A percentile compares a stretch with the other conserved stretches of the same genome.
Evolutionary conservation across 2,888 invertebrate genomes (phyloP).

Genomic region (Acronicta leporina): DNA sequence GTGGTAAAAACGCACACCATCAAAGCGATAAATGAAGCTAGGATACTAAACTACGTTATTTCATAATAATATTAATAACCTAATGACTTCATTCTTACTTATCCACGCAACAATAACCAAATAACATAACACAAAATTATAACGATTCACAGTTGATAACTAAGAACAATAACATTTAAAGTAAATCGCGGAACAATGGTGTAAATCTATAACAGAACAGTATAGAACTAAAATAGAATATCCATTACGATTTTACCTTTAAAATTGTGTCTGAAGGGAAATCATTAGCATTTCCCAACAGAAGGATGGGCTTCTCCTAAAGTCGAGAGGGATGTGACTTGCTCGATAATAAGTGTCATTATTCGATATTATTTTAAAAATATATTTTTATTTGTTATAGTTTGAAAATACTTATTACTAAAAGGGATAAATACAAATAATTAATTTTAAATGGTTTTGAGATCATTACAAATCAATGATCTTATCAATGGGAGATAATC

Average conservation of each 20-base stretch:
- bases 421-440: too few relatives aligned
- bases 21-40: too few relatives aligned
- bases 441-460: too few relatives aligned
- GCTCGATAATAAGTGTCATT: conserved; percentile 36
- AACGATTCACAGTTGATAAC: conserved; percentile 25
- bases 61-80: conserved; percentile 11
- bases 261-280: conserved; percentile 76
- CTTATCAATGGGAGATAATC: too few relatives aligned
- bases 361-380: background rate
- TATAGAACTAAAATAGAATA: conserved; percentile 65
- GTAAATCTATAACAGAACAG: conserved; percentile 29
- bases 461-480: too few relatives aligned
- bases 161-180: conserved; percentile 49
- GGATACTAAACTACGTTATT: too few relatives aligned
- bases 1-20: too few relatives aligned
- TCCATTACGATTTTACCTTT: conserved; percentile 78
- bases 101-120: conserved; percentile 23
- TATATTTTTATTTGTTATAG: background rate
- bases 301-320: conserved; percentile 72
- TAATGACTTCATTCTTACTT: conserved; percentile 16
- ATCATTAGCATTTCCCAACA: conserved; percentile 86
- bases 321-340: conserved; percentile 62
- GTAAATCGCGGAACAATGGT: conserved; percentile 50
- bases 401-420: too few relatives aligned
- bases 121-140: conserved; percentile 25